Conservation (phyloP, 2,797 vertebrate genomes). For the Esox lucius region DNA sequence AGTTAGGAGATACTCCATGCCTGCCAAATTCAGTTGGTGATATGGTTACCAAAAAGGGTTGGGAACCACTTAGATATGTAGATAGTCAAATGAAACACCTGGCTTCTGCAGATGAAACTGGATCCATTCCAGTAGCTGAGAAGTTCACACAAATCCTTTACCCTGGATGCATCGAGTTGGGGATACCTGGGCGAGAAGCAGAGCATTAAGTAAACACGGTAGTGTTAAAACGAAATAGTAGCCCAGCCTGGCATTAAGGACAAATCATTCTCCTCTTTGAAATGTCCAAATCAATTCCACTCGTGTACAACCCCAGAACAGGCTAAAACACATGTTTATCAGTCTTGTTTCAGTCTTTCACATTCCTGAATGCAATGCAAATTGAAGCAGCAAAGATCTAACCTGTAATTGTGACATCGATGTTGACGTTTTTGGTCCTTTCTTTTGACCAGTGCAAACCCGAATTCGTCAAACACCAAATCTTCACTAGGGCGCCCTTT, state of each 20-base stretch:
- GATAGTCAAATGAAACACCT: slow-evolving; percentile 50
- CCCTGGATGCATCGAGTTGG: slow-evolving; percentile 61
- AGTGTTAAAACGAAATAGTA: no score
- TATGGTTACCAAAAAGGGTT: no score
- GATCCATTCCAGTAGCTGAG: slow-evolving; percentile 78
- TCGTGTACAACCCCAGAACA: not conserved
- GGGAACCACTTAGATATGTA: no score
- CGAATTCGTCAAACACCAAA: slow-evolving; percentile 72
- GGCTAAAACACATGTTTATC: not conserved
- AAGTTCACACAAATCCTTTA: slow-evolving; percentile 75
- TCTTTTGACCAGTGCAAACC: slow-evolving; percentile 67
- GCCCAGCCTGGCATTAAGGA: no score
- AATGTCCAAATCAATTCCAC: not conserved
- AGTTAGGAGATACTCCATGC: no score
- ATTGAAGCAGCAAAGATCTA: not conserved
- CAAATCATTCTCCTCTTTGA: no score
- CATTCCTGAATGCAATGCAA: not conserved
- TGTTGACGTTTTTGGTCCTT: slow-evolving; percentile 65
- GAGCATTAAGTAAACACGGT: not conserved
- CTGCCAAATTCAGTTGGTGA: no score
- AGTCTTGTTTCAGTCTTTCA: not conserved
- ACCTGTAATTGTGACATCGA: slow-evolving; percentile 75
- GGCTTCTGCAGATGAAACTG: slow-evolving; percentile 73
- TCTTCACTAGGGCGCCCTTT: slow-evolving; percentile 51
- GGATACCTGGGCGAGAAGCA: slow-evolving; percentile 59